Percentiles rank a stretch among this genome's conserved stretches.
Evolutionary conservation across 2,888 invertebrate genomes (phyloP).

Genomic region (Boloria selene): DNA sequence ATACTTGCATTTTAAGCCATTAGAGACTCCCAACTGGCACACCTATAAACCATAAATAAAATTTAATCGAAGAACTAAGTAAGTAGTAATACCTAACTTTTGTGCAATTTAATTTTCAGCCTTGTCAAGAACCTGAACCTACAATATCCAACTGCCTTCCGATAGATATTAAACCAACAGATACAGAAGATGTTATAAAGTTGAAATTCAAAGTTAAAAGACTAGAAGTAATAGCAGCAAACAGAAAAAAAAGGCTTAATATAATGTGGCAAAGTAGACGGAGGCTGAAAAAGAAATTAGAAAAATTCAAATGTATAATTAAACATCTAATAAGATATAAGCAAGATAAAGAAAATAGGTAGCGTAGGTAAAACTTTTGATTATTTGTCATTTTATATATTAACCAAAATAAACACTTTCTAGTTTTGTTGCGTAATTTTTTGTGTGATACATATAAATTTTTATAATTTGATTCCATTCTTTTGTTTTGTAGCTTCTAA

Average conservation of each 20-base stretch:
- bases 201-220: slow-evolving; percentile 62
- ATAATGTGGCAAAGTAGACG: slow-evolving; percentile 60
- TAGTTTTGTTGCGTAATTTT: too few species aligned
- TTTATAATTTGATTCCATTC: too few species aligned
- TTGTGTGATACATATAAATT: too few species aligned
- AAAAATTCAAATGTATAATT: slow-evolving; percentile 56
- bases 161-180: slow-evolving; percentile 53
- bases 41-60: too few species aligned
- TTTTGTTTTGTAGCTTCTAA: too few species aligned
- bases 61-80: too few species aligned
- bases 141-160: slow-evolving; percentile 55
- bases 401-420: too few species aligned
- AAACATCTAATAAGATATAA: slow-evolving; percentile 56
- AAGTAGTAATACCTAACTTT: too few species aligned
- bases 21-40: too few species aligned
- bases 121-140: slow-evolving; percentile 58
- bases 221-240: slow-evolving; percentile 60
- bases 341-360: slow-evolving; percentile 24
- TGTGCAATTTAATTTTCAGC: slow-evolving; percentile 44
- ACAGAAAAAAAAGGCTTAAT: slow-evolving; percentile 57
- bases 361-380: not conserved
- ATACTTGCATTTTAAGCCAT: too few species aligned
- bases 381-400: not conserved
- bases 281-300: slow-evolving; percentile 56
- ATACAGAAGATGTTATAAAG: slow-evolving; percentile 60